Evolutionary conservation across 2,888 invertebrate species (phyloP), one percentile per base, ranked within the genome.

Genomic region (Orthonychiurus folsomi): DNA sequence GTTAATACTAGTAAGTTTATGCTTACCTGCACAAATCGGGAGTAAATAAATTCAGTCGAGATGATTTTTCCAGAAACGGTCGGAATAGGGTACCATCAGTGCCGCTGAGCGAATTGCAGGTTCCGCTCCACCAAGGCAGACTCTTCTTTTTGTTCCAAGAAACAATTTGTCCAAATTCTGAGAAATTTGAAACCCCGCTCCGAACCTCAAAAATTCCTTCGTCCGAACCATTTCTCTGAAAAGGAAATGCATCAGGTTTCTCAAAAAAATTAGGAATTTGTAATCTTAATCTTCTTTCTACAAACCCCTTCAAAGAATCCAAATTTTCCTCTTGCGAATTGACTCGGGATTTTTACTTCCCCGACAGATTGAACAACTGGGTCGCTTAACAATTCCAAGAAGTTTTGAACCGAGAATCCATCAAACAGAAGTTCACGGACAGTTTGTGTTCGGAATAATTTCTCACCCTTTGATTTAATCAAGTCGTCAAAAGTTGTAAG

Each of bases 361-460:
- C 55, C 60, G 1, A 62, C 58, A 5, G 47, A n/a, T 27, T 59
- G 50, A 23, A 63, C 60, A 15, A 60, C 1, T 0, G 64, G 66
- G 37, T 62, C 56, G 18, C 48, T 56, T 27, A 66, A 28, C 9
- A 64, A 21, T 18, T 64, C 62, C 9, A 64, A n/a, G 55, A 58
- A 64, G 37, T 1, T 50, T 25, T 60, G 28, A 3, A 66, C 28
- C 15, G 66, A 66, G 23, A 66, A 53, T 15, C 91, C 91, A 50
- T 84, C 81, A 75, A 89, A 91, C 47, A 91, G 78, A 27, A 90
- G 75, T 66, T 90, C 87, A 74, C 84, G 78, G 0, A 83, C 87
- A 65, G 83, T 85, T 0, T 81, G 82, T 1, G 81, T 83, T 67
- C 85, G 59, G 74, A 88, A 88, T 0, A 65, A 61, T 27, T 52